These are phyloP conservation scores for Eospalax fontanierii DNA, from an alignment of 2,797 vertebrate species.

Conservation along the genomic window DNA sequence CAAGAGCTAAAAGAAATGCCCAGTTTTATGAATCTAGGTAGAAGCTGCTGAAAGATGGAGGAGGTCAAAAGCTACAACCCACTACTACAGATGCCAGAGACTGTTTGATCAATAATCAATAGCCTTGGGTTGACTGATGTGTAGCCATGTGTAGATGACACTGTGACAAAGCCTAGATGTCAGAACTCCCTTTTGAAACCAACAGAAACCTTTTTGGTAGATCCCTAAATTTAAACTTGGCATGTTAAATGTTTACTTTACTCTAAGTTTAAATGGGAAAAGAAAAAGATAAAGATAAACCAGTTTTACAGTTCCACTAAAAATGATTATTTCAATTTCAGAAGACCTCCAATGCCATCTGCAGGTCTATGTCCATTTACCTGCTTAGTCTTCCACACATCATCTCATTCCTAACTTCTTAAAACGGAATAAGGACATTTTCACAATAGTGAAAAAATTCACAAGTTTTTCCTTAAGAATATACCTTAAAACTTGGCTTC, in stretches of 20 bases:
- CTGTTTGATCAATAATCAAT: background rate
- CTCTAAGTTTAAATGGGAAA: background rate
- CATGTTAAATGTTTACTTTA: slow-evolving; percentile 21
- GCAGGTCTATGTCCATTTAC: slow-evolving; percentile 4
- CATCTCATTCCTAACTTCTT: slow-evolving; percentile 11
- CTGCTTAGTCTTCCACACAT: background rate
- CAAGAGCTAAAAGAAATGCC: background rate
- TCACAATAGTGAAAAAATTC: background rate
- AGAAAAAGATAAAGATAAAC: background rate
- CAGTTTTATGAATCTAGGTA: background rate
- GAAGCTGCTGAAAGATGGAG: background rate
- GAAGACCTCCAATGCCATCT: slow-evolving; percentile 50
- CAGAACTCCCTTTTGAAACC: background rate
- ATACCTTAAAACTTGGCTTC: slow-evolving; percentile 46
- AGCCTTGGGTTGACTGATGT: background rate
- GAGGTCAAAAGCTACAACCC: background rate
- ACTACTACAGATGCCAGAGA: background rate
- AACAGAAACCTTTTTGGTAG: slow-evolving; percentile 28
- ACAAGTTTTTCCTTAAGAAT: slow-evolving; percentile 31
- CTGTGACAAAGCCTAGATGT: background rate
- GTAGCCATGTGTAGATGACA: background rate
- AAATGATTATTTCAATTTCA: slow-evolving; percentile 58
- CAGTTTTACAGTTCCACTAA: slow-evolving; percentile 1
- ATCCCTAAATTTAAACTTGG: slow-evolving; percentile 48
- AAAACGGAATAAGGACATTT: background rate